Percentiles rank a stretch among this genome's conserved stretches.
Conservation (phyloP, 2,888 invertebrate genomes). For the Meiosimyza platycephala region DNA sequence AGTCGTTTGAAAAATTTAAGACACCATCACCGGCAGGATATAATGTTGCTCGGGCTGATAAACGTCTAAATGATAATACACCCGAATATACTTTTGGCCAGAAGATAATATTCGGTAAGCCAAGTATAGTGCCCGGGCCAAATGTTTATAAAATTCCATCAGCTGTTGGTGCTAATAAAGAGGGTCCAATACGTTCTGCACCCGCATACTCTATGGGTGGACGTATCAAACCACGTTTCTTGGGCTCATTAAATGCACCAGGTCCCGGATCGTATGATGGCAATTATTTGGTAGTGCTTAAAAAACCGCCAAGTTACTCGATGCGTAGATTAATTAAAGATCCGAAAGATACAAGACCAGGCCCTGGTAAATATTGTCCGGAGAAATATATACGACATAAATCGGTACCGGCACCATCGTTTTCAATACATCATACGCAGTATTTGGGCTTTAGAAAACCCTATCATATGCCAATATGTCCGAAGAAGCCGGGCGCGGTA, state of each 20-base stretch:
- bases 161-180: conserved; percentile 73
- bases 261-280: conserved; percentile 83
- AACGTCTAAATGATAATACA: no score
- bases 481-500: no score
- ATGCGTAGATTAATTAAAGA: conserved; percentile 83
- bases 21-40: no score
- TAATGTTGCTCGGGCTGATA: no score
- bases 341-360: conserved; percentile 79
- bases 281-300: conserved; percentile 70
- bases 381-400: conserved; percentile 73
- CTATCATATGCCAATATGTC: conserved; percentile 45
- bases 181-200: conserved; percentile 71
- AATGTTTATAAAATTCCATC: conserved; percentile 87
- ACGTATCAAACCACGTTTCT: conserved; percentile 72
- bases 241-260: conserved; percentile 67
- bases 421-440: conserved; percentile 84
- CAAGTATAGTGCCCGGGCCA: conserved; percentile 71
- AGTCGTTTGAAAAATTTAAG: no score
- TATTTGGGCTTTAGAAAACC: conserved; percentile 69
- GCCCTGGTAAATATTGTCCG: conserved; percentile 92
- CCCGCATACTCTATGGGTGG: conserved; percentile 90
- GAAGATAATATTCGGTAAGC: no score
- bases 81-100: no score
- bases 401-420: conserved; percentile 74
- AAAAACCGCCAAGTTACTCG: conserved; percentile 82